Percentiles rank a stretch among this genome's conserved stretches.
phyloP scores from a whole-genome alignment of 2,113 vertebrate species.

The Cyrtonyx montezumae region DNA sequence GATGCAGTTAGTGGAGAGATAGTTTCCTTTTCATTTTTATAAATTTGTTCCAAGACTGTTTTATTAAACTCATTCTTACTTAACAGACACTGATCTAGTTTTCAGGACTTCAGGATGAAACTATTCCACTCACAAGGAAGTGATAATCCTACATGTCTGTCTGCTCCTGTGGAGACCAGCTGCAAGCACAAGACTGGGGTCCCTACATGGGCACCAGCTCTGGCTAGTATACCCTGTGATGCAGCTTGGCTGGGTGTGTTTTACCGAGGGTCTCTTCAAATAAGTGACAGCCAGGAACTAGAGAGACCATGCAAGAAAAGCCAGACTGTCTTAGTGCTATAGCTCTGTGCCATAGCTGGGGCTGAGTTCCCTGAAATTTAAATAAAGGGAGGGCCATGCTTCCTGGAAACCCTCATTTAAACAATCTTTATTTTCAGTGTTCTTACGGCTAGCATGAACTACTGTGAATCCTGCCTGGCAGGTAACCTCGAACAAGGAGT shows the following conservation, averaged over 20 bases:
- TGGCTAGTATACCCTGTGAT: neutral
- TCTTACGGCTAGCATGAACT: neutral
- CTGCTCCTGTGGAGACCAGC: accelerated
- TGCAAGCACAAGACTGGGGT: accelerated
- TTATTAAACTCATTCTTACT: constrained; percentile 27
- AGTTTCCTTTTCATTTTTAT: constrained; percentile 34
- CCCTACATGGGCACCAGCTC: neutral
- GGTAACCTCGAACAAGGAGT: neutral
- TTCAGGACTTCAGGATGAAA: neutral
- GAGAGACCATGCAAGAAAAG: neutral
- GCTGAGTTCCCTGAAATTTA: neutral
- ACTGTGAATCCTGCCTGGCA: neutral
- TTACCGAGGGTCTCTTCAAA: neutral
- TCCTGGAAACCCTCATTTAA: neutral
- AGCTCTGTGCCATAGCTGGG: neutral
- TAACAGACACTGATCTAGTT: neutral
- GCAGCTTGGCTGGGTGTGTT: neutral
- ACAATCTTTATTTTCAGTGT: neutral
- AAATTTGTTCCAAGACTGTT: constrained; percentile 20
- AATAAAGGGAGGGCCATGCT: neutral
- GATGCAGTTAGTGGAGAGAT: constrained; percentile 17
- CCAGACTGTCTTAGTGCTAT: neutral
- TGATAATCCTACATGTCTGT: neutral
- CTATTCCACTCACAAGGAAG: accelerated
- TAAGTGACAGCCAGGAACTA: neutral